A percentile compares a stretch with the other conserved stretches of the same genome.
Conservation (phyloP, 2,888 invertebrate species). For the Tridacna crocea region DNA sequence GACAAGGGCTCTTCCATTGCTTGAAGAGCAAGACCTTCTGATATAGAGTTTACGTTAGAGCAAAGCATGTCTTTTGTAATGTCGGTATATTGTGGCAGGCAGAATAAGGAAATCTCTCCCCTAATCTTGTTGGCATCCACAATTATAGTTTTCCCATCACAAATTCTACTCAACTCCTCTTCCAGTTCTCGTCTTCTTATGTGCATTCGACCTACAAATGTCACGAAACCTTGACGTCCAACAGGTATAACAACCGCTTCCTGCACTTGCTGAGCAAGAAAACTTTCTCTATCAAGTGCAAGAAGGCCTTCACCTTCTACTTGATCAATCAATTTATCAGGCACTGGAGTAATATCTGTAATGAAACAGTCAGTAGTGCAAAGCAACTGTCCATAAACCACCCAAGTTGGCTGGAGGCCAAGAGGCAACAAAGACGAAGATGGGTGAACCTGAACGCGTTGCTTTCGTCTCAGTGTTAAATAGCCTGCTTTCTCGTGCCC, state of each 20-base stretch:
- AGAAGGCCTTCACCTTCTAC: slow-evolving; percentile 48
- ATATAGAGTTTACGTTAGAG: slow-evolving; percentile 29
- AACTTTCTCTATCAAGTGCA: slow-evolving; percentile 53
- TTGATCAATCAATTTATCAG: slow-evolving; percentile 67
- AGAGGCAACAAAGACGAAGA: slow-evolving; percentile 73
- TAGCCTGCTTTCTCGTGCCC: slow-evolving; percentile 78
- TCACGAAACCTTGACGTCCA: slow-evolving; percentile 64
- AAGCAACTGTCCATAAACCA: slow-evolving; percentile 74
- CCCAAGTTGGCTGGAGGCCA: slow-evolving; percentile 72
- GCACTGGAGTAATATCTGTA: slow-evolving; percentile 73
- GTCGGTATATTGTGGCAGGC: slow-evolving; percentile 39
- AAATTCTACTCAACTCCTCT: slow-evolving; percentile 45
- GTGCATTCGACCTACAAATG: slow-evolving; percentile 71
- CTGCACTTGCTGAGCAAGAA: slow-evolving; percentile 59
- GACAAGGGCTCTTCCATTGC: slow-evolving; percentile 54
- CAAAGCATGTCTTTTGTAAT: slow-evolving; percentile 23
- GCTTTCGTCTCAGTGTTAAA: slow-evolving; percentile 57
- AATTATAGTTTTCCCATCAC: slow-evolving; percentile 57
- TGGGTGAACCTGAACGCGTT: slow-evolving; percentile 75
- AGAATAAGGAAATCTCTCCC: slow-evolving; percentile 67
- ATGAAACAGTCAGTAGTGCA: slow-evolving; percentile 75
- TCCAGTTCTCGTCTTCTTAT: slow-evolving; percentile 64
- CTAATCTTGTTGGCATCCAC: slow-evolving; percentile 68
- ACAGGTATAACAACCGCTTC: slow-evolving; percentile 60
- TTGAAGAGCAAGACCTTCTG: slow-evolving; percentile 44